Evolutionary conservation across 2,797 vertebrate genomes (phyloP), one percentile per base, ranked within the genome.

Genomic region (Propithecus perrieri): DNA sequence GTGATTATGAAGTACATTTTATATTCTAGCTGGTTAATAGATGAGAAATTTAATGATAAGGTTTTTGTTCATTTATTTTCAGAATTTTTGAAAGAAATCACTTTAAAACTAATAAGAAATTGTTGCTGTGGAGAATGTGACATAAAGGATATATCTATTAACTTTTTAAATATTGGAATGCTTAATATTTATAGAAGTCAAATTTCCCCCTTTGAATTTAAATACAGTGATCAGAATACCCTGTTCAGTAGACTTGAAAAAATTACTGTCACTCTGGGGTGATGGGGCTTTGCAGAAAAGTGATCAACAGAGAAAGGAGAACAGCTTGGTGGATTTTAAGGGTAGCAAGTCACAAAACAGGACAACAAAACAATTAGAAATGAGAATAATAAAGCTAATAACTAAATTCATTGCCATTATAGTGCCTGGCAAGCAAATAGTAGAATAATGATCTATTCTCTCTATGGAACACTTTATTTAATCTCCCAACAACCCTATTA

Each of bases 41-140:
- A 59, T 92, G 17, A 91, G 55, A 65, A 76, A 50, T 63, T 85
- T 87, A 78, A 55, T 95, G 28, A 59, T 71, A 8, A 0, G 0
- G 4, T 5, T 84, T 94, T 95, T 90, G 46, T 57, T 88, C 46
- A 26, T 86, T 91, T n/a, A 43, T 38, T 86, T 94, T 94, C 24
- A 80, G 35, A 96, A 93, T 89, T 89, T 96, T 75, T 30, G 26
- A 79, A 85, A 85, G 1, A 81, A 35, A 20, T 18, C 20, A 72
- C 88, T 83, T 74, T 33, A 8, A 53, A 96, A 59, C 38, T 71
- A 78, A 85, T n/a, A 71, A 61, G 86, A 61, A 83, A 46, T 61
- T 28, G 7, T 75, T 86, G 6, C 33, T 35, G 20, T 91, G 48
- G 3, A 81, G 3, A 72, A 50, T 85, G 67, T 90, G 7, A 46